A percentile compares a stretch with the other conserved stretches of the same genome.
phyloP scores from a whole-genome alignment of 2,113 vertebrate species.

The Stigmatopora nigra region DNA sequence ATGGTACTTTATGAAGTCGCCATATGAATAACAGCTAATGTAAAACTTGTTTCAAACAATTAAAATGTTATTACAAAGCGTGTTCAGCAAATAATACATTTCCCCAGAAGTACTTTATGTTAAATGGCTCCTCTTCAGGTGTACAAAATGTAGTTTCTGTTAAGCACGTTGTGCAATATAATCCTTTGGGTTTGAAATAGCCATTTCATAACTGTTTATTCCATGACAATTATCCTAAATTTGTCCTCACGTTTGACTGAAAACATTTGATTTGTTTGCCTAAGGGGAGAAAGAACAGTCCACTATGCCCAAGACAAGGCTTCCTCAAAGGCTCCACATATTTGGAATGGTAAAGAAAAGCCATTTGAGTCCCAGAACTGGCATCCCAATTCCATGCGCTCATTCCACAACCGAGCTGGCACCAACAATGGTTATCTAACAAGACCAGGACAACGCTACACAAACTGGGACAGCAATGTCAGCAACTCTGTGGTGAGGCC shows the following conservation, averaged over 20 bases:
- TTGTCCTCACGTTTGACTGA: neutral
- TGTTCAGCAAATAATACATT: neutral
- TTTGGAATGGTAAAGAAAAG: conserved; percentile 77
- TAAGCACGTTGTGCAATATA: neutral
- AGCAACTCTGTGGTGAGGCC: conserved; percentile 62
- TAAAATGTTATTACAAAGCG: neutral
- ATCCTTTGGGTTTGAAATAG: neutral
- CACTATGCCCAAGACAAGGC: conserved; percentile 72
- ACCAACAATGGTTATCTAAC: conserved; percentile 61
- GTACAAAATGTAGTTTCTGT: neutral
- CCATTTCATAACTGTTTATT: neutral
- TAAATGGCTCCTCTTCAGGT: neutral
- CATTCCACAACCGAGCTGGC: conserved; percentile 66
- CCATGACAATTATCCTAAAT: neutral
- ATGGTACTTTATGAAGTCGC: neutral
- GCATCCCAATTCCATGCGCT: conserved; percentile 62
- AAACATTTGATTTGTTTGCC: conserved; percentile 16
- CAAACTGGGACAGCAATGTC: conserved; percentile 61
- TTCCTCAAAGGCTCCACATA: conserved; percentile 64
- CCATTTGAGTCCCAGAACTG: conserved; percentile 75
- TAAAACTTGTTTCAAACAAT: neutral
- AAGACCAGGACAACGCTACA: conserved; percentile 60
- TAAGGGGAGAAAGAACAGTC: conserved; percentile 68
- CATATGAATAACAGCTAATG: neutral
- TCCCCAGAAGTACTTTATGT: neutral